A percentile compares a stretch with the other conserved stretches of the same genome.
phyloP scores from a whole-genome alignment of 1,140 invertebrate genomes.

The Trichogramma pretiosum region DNA sequence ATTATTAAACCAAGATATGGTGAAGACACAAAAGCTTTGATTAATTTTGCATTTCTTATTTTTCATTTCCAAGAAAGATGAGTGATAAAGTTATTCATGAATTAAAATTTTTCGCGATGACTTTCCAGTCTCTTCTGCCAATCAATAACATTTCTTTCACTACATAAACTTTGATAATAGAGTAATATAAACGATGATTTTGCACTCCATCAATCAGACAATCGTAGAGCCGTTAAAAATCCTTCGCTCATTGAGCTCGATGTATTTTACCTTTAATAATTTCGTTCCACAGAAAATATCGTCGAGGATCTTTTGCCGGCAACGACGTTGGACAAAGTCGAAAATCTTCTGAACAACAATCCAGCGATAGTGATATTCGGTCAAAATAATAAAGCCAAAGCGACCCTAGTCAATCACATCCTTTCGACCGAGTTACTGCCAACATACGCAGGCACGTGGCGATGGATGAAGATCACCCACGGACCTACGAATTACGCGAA shows the following conservation, averaged over 20 bases:
- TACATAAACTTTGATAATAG: too few relatives aligned
- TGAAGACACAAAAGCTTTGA: conserved; percentile 16
- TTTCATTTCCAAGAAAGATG: conserved; percentile 4
- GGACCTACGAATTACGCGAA: conserved; percentile 58
- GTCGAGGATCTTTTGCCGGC: conserved; percentile 43
- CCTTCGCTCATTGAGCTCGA: too few relatives aligned
- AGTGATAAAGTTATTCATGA: conserved; percentile 1
- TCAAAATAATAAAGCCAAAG: conserved; percentile 59
- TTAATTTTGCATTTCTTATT: conserved; percentile 13
- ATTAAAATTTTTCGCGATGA: not conserved
- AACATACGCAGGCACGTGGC: conserved; percentile 47
- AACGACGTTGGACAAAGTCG: conserved; percentile 43
- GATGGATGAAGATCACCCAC: conserved; percentile 66
- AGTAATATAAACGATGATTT: too few relatives aligned
- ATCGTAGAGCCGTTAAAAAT: too few relatives aligned
- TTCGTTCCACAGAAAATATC: conserved; percentile 44
- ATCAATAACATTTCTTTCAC: too few relatives aligned
- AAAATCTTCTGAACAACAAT: conserved; percentile 44
- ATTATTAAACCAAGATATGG: conserved; percentile 22
- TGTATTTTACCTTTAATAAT: not conserved
- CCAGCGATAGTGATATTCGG: conserved; percentile 62
- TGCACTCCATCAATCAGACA: too few relatives aligned
- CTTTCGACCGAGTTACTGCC: conserved; percentile 59
- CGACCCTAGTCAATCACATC: conserved; percentile 63
- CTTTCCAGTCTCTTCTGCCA: not conserved